Evolutionary conservation across 2,888 invertebrate species (phyloP).

Genomic region (Chouioia cunea): DNA sequence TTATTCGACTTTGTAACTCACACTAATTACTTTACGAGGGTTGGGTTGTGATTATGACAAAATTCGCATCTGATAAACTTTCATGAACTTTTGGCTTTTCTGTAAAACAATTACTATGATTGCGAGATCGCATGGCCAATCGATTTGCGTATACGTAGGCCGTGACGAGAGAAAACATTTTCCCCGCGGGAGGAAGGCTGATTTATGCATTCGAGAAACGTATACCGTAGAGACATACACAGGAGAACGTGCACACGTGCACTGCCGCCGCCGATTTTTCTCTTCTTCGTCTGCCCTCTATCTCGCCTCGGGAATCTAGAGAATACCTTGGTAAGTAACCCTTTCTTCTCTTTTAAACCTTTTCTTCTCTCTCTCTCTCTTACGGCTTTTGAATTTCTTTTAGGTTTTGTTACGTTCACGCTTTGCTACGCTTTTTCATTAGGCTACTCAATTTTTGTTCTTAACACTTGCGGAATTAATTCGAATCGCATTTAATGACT

Average conservation of each 20-base stretch:
- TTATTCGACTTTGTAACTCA: no score
- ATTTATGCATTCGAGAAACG: conserved; percentile 65
- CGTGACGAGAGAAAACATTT: conserved; percentile 18
- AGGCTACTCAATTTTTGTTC: background rate
- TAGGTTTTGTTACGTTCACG: background rate
- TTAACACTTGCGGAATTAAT: background rate
- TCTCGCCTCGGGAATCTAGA: conserved; percentile 51
- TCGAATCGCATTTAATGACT: background rate
- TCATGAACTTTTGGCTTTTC: no score
- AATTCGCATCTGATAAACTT: no score
- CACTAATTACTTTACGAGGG: no score
- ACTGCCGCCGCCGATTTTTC: conserved; percentile 63
- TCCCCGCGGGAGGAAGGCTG: conserved; percentile 51
- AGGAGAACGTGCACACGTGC: conserved; percentile 54
- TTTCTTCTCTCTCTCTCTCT: background rate
- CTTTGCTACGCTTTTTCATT: background rate
- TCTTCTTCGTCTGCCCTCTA: conserved; percentile 49
- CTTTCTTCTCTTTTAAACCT: conserved; percentile 1
- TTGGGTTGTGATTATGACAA: no score
- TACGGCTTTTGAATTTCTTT: background rate
- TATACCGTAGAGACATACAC: conserved; percentile 43
- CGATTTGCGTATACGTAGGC: no score
- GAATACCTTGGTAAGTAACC: conserved; percentile 16
- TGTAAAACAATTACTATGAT: no score
- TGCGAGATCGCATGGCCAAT: no score